Base-by-base conservation (phyloP, 2,888 invertebrate species). In the Hartigia nigra region DNA sequence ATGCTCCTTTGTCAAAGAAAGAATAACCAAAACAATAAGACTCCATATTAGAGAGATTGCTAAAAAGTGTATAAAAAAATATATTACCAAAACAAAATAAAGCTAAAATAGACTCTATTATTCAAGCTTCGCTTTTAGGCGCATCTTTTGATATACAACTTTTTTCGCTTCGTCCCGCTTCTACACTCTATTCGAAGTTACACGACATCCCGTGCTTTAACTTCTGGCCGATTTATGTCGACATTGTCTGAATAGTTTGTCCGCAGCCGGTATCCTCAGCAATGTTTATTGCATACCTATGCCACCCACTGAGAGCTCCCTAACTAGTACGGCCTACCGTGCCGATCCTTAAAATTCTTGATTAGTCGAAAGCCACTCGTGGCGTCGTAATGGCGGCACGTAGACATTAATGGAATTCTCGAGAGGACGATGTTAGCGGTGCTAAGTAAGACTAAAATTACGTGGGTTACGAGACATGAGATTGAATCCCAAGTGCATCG, bases 231-330 rank as follows among this genome's bases (percentile, higher is more conserved):
- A 81, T 81, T 83, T 82, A 79, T 78, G 83, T 79, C 81, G 80
- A 80, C 82, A 84, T 85, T 83, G 82, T 74, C 82, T 76, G 81
- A 85, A 86, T 84, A 85, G 82, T 84, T 84, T 78, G 79, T 79
- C 80, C 78, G 76, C 79, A 79, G 77, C 75, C 80, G 81, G 77
- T 80, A 70, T 77, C 74, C 78, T 79, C 81, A 85, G 80, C 79
- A 81, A 82, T 86, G 83, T 86, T 84, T 87, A 86, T 86, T 86
- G 86, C 86, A 86, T 85, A 85, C 84, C 85, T 77, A 86, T 85
- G 83, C 78, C 78, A 70, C 70, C 76, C 23, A 37, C 70, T 37
- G 34, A 76, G 69, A 36, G 31, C 69, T 75, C 12, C 12, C 34
- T 31, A 37, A 70, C 70, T 76, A 14, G 39, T 14, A 9, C 74